These are phyloP conservation scores for Anabacerthia variegaticeps DNA, from an alignment of 2,797 vertebrate genomes.

Conservation along the genomic window DNA sequence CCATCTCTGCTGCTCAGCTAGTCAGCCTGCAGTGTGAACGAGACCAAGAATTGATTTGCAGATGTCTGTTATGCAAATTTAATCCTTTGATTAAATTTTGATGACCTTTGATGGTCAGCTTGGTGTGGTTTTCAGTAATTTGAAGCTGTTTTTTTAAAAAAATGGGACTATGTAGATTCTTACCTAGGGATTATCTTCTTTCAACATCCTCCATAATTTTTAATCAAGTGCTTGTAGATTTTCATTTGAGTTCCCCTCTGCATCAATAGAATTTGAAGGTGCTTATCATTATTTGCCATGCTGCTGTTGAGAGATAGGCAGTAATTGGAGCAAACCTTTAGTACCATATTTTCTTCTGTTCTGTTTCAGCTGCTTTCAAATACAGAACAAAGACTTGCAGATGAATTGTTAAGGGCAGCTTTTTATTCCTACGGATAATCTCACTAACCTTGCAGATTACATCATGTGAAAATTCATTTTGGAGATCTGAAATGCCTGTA, in stretches of 20 bases:
- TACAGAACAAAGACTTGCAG: background rate
- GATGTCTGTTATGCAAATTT: background rate
- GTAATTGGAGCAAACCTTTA: background rate
- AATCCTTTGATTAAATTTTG: background rate
- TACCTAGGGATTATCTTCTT: background rate
- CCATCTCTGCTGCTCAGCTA: background rate
- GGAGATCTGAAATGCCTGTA: background rate
- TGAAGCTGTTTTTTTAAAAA: background rate
- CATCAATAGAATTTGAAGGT: background rate
- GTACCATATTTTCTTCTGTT: background rate
- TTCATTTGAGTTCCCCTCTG: background rate
- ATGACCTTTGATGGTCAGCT: background rate
- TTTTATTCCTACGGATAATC: background rate
- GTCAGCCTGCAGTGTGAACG: background rate
- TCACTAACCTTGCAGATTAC: background rate
- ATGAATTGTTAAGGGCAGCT: background rate
- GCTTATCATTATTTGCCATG: background rate
- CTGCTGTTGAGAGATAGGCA: background rate
- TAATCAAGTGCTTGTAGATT: background rate
- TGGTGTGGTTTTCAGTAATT: background rate
- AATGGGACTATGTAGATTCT: background rate
- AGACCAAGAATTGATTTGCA: background rate
- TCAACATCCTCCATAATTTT: background rate
- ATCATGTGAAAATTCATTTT: background rate
- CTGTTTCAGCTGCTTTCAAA: background rate